Base-by-base conservation (phyloP, 2,888 invertebrate genomes). In the Cybosia mesomella region DNA sequence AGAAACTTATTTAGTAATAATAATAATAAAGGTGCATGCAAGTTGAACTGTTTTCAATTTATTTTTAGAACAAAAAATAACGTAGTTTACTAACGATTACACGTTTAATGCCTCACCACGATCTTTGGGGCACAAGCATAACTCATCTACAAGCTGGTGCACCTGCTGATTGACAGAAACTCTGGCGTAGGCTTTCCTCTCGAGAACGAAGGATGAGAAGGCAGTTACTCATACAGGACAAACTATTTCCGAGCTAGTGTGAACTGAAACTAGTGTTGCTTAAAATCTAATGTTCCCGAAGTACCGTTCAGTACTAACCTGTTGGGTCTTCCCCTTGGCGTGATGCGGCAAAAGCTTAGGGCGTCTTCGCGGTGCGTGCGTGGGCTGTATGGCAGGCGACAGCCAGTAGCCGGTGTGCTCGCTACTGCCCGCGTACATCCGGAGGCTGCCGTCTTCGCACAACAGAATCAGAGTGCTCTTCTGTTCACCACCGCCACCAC, bases 391-490 rank as follows among this genome's bases (percentile, higher is more conserved):
- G 64, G 96, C 93, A 0, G 96, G 95, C 11, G 96, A 95, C 62
- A 96, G 92, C 91, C 96, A 96, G 82, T 92, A 94, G 83, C 96
- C 97, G 5, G 98, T 98, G 82, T 97, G 97, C 28, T 98, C 98
- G 84, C 97, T 97, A 78, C 97, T 97, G 0, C 98, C 99, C 88
- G 98, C 98, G 88, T 98, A 99, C 92, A 99, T 99, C 67, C 99
- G 96, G 73, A 99, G 94, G 87, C 99, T 99, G 49, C 99, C 99
- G 91, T 99, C 99, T 90, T 99, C 99, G 90, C 99, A 99, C 21
- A 99, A 95, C 34, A 99, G 91, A 74, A 99, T 98, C 67, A 99
- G 95, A 0, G 99, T 99, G 4, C 98, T 99, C 85, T 98, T 97
- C 84, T 97, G 96, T 83, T 99, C 98, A 36, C 96, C 96, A 13